Base-by-base conservation (phyloP, 2,888 invertebrate species). In the Tromatobia lineatoria region DNA sequence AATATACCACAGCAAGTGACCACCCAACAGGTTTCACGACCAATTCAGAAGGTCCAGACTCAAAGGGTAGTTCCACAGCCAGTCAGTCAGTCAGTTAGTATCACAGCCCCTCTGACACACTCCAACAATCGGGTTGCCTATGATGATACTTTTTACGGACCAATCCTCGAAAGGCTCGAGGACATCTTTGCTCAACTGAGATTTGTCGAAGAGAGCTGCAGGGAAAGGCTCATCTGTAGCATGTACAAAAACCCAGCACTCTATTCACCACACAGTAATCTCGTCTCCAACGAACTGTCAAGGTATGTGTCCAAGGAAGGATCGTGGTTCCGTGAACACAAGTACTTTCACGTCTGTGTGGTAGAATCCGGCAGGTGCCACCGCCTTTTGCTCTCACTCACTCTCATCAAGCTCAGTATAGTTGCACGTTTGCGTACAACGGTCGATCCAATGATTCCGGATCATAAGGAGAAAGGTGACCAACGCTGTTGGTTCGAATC, bases 191-290 rank as follows among this genome's bases (percentile, higher is more conserved):
- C 94, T 29, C 96, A 96, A 77, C 94, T 98, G 77, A 96, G 97
- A 15, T 96, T 97, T 57, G 93, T 93, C 0, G 97, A 97, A 13
- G 96, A 96, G 86, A 95, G 95, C 0, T 98, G 98, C 91, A 95
- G 96, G 82, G 97, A 98, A 92, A 94, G 97, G 82, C 95, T 98
- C 0, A 96, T 98, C 2, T 98, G 98, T 91, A 96, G 96, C 86
- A 96, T 98, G 95, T 98, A 98, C 94, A 97, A 96, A 90, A 97
- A 97, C 91, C 98, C 98, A 0, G 95, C 95, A 86, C 96, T 96
- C 89, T 98, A 97, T 90, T 96, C 97, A 83, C 98, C 98, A 0
- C 97, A 97, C 92, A 98, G 98, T 92, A 98, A 98, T 94, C 95
- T 98, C 83, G 95, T 98, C 74, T 98, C 98, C 20, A 97, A 97